Evolutionary conservation across 2,797 vertebrate species (phyloP), one percentile per base, ranked within the genome.

Genomic region (Helicolenus hilgendorfi): DNA sequence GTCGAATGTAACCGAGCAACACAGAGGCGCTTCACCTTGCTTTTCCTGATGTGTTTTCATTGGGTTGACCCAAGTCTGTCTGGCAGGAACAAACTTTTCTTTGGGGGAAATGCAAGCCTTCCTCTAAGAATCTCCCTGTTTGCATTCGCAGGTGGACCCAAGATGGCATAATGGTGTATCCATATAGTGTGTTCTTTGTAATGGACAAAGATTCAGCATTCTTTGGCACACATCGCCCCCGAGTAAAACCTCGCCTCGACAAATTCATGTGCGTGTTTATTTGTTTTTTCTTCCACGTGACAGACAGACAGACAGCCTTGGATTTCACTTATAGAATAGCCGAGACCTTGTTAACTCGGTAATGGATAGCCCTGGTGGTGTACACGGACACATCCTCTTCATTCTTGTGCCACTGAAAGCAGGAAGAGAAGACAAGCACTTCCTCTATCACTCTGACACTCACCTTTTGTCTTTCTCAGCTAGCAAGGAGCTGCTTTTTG

Each of bases 381-480:
- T 85, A 88, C 65, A 72, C 31, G 27, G 83, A 95, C 83, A 94
- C 92, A 95, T 94, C 94, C 95, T 97, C 94, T 78, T 93, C 92
- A 94, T 94, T 95, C 95, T 86, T 63, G 70, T 95, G 97, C 97
- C 94, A 91, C 92, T 84, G 92, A 94, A 94, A 96, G 96, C 89
- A 96, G 95, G 96, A 95, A 92, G 94, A 89, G 91, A 93, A 95
- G 96, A 97, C 96, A 92, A 97, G 96, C 87, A 97, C 98, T 98
- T 98, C 96, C 93, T 97, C 73, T 89, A 80, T 88, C 92, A 87
- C 79, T 69, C 95, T 95, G 87, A 95, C 97, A 97, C 88, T 60
- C 41, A 13, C 77, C 95, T 89, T 96, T 96, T 96, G 95, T 96
- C 77, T 87, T 93, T 91, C 85, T 91, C 38, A 81, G 90, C 85